Conservation (phyloP, 2,888 invertebrate genomes). For the Cantharis rustica region DNA sequence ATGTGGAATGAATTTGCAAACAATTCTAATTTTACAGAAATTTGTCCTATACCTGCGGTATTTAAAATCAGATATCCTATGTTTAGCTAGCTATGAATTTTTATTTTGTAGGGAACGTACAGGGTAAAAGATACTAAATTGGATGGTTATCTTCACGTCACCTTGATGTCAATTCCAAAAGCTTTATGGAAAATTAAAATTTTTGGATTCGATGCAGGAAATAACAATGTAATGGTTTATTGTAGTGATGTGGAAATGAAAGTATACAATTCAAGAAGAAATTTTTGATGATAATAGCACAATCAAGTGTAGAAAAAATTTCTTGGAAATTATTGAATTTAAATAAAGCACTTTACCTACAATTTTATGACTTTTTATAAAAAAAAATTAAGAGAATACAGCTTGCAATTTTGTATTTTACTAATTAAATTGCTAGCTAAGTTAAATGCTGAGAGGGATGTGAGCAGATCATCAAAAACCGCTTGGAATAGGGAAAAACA, state of each 20-base stretch:
- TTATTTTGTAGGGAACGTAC: not conserved
- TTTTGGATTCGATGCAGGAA: not conserved
- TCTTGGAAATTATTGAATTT: no score
- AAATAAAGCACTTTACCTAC: no score
- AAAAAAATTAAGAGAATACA: no score
- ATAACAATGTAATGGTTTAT: not conserved
- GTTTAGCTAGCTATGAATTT: not conserved
- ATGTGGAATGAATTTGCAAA: not conserved
- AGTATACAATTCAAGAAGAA: not conserved
- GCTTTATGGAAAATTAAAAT: not conserved
- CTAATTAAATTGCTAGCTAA: no score
- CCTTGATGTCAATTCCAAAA: not conserved
- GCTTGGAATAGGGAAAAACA: no score
- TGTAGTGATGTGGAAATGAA: not conserved
- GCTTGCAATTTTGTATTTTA: no score
- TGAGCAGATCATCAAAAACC: no score
- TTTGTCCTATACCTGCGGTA: not conserved
- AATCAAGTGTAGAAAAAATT: no score
- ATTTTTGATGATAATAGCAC: no score
- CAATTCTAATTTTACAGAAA: not conserved
- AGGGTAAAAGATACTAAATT: not conserved
- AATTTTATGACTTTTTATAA: no score
- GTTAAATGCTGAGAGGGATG: no score
- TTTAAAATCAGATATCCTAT: not conserved
- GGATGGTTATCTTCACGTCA: not conserved